These are phyloP conservation scores for Solea senegalensis DNA, from an alignment of 2,113 vertebrate species.

Conservation along the genomic window DNA sequence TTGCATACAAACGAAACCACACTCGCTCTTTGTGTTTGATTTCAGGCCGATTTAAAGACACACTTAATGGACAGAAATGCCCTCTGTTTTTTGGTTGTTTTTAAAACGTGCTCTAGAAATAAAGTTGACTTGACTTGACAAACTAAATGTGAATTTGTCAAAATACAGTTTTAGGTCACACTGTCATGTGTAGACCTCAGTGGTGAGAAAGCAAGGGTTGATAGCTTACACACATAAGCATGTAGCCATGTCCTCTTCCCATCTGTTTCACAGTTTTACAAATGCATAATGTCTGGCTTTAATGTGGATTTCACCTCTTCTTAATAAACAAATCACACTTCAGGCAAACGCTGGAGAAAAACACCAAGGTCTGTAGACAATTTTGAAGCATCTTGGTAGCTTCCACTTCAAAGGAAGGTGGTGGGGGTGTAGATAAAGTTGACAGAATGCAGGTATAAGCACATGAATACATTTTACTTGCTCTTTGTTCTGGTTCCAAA, in stretches of 20 bases:
- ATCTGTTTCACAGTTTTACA: constrained; percentile 42
- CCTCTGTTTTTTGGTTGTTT: too few relatives aligned
- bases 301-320: constrained; percentile 28
- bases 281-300: constrained; percentile 20
- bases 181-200: too few relatives aligned
- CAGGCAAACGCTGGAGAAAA: background rate
- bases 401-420: background rate
- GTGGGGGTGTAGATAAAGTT: background rate
- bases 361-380: background rate
- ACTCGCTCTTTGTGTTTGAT: too few relatives aligned
- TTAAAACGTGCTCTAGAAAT: too few relatives aligned
- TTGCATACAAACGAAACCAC: too few relatives aligned
- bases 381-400: background rate
- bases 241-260: constrained; percentile 24
- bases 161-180: too few relatives aligned
- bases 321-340: constrained; percentile 42
- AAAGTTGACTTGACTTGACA: too few relatives aligned
- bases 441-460: background rate
- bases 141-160: too few relatives aligned
- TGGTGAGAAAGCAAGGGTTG: constrained; percentile 13
- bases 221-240: constrained; percentile 20
- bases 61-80: too few relatives aligned
- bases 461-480: background rate
- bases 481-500: background rate
- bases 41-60: too few relatives aligned